Conservation (phyloP, 2,797 vertebrate genomes). For the Acrocephalus scirpaceus region DNA sequence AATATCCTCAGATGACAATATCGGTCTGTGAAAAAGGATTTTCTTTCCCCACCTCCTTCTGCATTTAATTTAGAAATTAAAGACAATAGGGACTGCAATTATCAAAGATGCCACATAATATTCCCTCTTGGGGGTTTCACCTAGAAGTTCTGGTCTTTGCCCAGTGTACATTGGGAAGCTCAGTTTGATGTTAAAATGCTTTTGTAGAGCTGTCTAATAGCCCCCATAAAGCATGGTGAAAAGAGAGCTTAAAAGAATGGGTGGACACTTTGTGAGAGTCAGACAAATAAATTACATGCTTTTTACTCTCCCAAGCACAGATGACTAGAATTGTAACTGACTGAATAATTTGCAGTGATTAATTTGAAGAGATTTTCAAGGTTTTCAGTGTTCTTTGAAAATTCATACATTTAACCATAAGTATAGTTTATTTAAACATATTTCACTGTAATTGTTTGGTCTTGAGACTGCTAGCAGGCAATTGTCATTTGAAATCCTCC, state of each 20-base stretch:
- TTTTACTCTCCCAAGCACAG: background rate
- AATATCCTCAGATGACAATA: slow-evolving; percentile 19
- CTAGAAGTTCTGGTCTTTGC: background rate
- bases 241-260: slow-evolving; percentile 14
- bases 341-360: slow-evolving; percentile 27
- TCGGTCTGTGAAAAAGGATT: slow-evolving; percentile 17
- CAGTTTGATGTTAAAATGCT: background rate
- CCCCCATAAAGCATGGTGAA: background rate
- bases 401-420: background rate
- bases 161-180: background rate
- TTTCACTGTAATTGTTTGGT: background rate
- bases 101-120: background rate
- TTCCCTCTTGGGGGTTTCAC: background rate
- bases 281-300: slow-evolving; percentile 38
- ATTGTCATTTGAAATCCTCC: background rate
- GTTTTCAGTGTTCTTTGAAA: slow-evolving; percentile 16
- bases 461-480: background rate
- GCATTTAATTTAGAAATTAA: slow-evolving; percentile 29
- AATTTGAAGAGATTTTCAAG: slow-evolving; percentile 17
- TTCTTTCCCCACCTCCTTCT: background rate
- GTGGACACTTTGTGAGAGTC: slow-evolving; percentile 19
- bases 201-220: background rate
- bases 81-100: background rate
- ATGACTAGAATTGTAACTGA: slow-evolving; percentile 1
- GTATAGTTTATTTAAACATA: background rate